Conservation (phyloP, 2,797 vertebrate species). For the Oreonectes daqikongensis region DNA sequence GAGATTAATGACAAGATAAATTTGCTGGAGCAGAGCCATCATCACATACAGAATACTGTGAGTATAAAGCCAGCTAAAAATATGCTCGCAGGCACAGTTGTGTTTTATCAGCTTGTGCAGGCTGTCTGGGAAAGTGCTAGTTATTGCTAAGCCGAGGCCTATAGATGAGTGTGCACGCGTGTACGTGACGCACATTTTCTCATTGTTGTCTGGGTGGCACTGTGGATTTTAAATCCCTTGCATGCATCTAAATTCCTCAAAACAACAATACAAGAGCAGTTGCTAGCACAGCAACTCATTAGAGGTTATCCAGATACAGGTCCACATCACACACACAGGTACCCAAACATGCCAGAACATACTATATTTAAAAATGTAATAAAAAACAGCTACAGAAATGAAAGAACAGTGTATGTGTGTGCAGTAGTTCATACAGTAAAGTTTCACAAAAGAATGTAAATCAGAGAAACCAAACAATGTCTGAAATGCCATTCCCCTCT, state of each 20-base stretch:
- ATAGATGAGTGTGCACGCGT: not conserved
- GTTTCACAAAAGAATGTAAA: no score
- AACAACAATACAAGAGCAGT: not conserved
- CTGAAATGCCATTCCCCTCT: no score
- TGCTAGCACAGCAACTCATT: not conserved
- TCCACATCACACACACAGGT: not conserved
- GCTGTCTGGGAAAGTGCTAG: conserved; percentile 21
- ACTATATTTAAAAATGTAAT: conserved; percentile 23
- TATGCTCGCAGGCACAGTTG: conserved; percentile 33
- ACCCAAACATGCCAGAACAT: not conserved
- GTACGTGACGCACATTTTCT: conserved; percentile 4
- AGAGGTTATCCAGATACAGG: not conserved
- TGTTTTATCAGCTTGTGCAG: conserved; percentile 37
- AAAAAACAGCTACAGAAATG: not conserved
- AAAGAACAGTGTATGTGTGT: no score
- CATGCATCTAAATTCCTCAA: conserved; percentile 10
- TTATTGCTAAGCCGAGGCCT: conserved; percentile 29
- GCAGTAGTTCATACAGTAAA: no score
- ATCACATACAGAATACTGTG: conserved; percentile 27
- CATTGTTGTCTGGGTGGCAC: not conserved
- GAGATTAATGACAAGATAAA: conserved; percentile 39
- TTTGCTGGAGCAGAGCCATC: conserved; percentile 35
- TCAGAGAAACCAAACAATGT: no score
- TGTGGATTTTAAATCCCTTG: not conserved
- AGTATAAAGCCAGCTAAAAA: conserved; percentile 34